A percentile compares a stretch with the other conserved stretches of the same genome.
Conservation (phyloP, 2,888 invertebrate species). For the Heliconius ismenius region DNA sequence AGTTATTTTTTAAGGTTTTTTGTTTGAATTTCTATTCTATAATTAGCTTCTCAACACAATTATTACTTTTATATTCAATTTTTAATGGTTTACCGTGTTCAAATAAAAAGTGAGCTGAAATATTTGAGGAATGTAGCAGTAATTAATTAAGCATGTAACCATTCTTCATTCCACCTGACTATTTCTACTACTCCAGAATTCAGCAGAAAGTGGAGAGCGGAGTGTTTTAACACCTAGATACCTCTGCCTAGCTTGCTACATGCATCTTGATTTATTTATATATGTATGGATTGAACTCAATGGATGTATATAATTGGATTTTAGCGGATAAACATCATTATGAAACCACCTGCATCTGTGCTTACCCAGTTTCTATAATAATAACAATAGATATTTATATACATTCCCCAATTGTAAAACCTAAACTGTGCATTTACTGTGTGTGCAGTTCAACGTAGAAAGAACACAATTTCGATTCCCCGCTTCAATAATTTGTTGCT, state of each 20-base stretch:
- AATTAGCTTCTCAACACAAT: constrained; percentile 21
- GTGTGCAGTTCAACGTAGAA: constrained; percentile 32
- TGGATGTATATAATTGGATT: background rate
- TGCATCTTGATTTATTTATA: no score
- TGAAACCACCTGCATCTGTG: background rate
- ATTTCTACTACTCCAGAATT: no score
- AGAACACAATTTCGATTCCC: constrained; percentile 46
- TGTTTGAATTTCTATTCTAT: constrained; percentile 29
- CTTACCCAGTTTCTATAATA: background rate
- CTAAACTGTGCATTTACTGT: constrained; percentile 5
- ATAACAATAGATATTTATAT: background rate
- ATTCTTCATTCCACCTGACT: no score
- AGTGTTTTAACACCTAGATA: no score
- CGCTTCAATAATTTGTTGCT: constrained; percentile 69
- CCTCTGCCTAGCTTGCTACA: no score
- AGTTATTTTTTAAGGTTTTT: constrained; percentile 10
- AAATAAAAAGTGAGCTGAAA: background rate
- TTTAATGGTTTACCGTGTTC: background rate
- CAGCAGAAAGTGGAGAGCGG: no score
- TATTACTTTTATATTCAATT: background rate
- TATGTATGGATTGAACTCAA: no score
- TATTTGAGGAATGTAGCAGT: no score
- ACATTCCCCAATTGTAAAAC: background rate
- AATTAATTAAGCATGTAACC: no score
- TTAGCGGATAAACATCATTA: background rate